Base-by-base conservation (phyloP, 2,797 vertebrate genomes). In the Psittacula derbiana region DNA sequence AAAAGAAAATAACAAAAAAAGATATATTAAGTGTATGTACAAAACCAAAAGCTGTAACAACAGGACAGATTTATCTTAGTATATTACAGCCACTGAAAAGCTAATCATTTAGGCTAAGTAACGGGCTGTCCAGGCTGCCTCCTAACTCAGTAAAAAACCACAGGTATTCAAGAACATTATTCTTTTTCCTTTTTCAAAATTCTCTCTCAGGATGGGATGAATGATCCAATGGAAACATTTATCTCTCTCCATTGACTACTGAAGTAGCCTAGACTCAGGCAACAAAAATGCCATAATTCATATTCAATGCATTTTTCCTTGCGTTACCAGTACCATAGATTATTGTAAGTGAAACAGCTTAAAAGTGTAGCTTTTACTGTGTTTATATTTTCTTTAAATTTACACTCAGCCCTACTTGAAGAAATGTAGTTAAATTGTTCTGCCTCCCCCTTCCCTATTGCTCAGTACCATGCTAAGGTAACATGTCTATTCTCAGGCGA, bases 201-300 rank as follows among this genome's bases (percentile, higher is more conserved):
- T 85, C 44, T 80, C 25, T 25, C 55, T 86, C 65, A 83, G 61
- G n/a, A 80, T 50, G 31, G 49, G 52, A 83, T 61, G 61, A 92
- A 95, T 46, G 65, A 88, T 69, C 57, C 85, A 80, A 65, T 46
- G 19, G 43, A 92, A 95, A 79, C 58, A 96, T 69, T 74, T 62
- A 38, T 88, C 76, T 79, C 70, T 65, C 73, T 93, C 73, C 36
- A 86, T 3, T 4, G 20, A 79, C 76, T 86, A 72, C 0, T 81
- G 76, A 95, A 95, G 62, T 44, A 79, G 82, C 47, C 43, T 62
- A 84, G 50, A 72, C 62, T 65, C 23, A 46, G 70, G 36, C 66
- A 95, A 88, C 80, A 95, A 72, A 95, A 92, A 81, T 14, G 24
- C 18, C 43, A 84, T 50, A 1, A 1, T 62, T 92, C 70, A 81